Evolutionary conservation across 2,888 invertebrate genomes (phyloP).

Genomic region (Sesamia inferens): DNA sequence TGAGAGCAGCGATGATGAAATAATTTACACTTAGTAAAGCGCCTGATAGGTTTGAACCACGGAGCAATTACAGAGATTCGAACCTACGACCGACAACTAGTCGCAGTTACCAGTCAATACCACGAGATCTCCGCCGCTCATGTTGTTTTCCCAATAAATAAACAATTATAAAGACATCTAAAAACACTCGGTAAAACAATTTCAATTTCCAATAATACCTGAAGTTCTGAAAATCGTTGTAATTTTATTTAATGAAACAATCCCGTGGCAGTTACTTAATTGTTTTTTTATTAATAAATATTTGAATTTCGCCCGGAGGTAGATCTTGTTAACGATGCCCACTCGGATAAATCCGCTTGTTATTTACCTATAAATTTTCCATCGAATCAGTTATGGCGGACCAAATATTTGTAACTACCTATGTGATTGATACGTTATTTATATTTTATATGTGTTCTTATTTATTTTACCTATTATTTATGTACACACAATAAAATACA

Average conservation of each 20-base stretch:
- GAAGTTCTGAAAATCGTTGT: conserved; percentile 16
- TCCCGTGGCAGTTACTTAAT: conserved; percentile 29
- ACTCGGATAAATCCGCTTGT: conserved; percentile 48
- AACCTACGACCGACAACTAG: too few species aligned
- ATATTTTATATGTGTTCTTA: conserved; percentile 3
- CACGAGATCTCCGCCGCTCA: too few species aligned
- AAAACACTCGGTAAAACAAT: background rate
- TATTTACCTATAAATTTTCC: conserved; percentile 48
- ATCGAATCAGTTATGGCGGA: conserved; percentile 27
- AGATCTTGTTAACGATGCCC: conserved; percentile 49
- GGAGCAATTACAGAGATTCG: too few species aligned
- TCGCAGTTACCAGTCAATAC: too few species aligned
- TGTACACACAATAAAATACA: too few species aligned
- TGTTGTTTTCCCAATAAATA: background rate
- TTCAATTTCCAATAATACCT: conserved; percentile 4
- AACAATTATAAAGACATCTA: background rate
- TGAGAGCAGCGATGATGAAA: too few species aligned
- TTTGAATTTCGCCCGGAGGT: conserved; percentile 51
- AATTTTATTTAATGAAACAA: conserved; percentile 47
- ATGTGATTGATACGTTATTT: conserved; percentile 41
- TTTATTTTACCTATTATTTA: too few species aligned
- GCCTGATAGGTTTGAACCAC: too few species aligned
- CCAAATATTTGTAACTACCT: background rate
- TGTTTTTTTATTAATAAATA: conserved; percentile 52
- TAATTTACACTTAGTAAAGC: too few species aligned